Conservation (phyloP, 2,113 vertebrate genomes). For the Brachypteracias leptosomus region DNA sequence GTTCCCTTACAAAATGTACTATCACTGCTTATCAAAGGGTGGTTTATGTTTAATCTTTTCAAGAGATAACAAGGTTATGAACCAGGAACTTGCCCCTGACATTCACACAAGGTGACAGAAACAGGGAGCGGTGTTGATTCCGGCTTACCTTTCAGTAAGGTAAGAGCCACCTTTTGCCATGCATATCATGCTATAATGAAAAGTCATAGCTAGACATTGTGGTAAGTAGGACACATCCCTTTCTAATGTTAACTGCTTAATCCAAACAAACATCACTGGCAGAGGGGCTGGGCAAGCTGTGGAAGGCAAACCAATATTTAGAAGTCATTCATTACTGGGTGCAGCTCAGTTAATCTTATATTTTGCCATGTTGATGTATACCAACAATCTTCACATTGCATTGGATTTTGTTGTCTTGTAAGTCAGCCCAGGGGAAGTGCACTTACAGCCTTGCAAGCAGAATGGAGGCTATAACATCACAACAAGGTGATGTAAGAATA, state of each 20-base stretch:
- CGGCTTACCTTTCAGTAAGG: background rate
- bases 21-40: background rate
- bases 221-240: background rate
- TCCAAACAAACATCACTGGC: background rate
- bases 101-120: background rate
- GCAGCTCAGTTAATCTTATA: background rate
- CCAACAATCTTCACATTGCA: background rate
- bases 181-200: rapidly evolving
- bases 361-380: background rate
- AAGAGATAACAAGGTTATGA: background rate
- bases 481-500: background rate
- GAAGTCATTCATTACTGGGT: background rate
- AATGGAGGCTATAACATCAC: background rate
- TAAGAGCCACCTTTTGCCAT: background rate
- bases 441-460: background rate
- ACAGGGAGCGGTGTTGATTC: background rate
- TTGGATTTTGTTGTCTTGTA: background rate
- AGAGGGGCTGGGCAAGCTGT: background rate
- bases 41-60: slow-evolving; percentile 7
- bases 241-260: background rate
- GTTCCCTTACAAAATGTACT: background rate
- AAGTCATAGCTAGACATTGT: background rate
- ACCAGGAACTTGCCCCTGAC: background rate
- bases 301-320: background rate
- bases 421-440: background rate